Conservation (phyloP, 2,113 vertebrate species). For the Probosciger aterrimus region DNA sequence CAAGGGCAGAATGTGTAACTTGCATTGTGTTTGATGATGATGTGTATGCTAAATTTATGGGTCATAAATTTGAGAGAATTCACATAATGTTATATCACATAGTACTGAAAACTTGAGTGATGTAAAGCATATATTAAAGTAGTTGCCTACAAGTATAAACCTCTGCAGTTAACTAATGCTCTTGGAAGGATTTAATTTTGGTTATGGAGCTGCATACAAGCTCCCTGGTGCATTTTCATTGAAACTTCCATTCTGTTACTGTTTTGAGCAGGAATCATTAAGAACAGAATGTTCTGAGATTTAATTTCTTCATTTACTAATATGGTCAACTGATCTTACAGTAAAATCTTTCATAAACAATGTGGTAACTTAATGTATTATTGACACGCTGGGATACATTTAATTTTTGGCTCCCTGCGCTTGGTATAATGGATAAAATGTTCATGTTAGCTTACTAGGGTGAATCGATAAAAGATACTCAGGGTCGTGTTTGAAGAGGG, state of each 20-base stretch:
- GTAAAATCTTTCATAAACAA: background rate
- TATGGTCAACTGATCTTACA: background rate
- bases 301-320: background rate
- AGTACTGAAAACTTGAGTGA: background rate
- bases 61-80: background rate
- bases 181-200: background rate
- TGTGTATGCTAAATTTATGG: background rate
- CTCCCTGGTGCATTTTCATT: background rate
- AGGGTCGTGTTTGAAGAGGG: background rate
- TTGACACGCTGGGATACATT: background rate
- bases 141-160: background rate
- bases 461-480: background rate
- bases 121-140: background rate
- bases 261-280: background rate
- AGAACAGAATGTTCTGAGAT: background rate
- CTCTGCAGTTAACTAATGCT: background rate
- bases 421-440: background rate
- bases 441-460: background rate
- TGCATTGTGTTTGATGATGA: background rate
- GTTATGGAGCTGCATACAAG: background rate
- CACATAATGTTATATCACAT: background rate
- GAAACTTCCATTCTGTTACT: background rate
- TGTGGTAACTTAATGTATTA: background rate
- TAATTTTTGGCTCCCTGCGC: background rate
- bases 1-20: background rate